Evolutionary conservation across 2,888 invertebrate species (phyloP).

Genomic region (Pandemis corylana): DNA sequence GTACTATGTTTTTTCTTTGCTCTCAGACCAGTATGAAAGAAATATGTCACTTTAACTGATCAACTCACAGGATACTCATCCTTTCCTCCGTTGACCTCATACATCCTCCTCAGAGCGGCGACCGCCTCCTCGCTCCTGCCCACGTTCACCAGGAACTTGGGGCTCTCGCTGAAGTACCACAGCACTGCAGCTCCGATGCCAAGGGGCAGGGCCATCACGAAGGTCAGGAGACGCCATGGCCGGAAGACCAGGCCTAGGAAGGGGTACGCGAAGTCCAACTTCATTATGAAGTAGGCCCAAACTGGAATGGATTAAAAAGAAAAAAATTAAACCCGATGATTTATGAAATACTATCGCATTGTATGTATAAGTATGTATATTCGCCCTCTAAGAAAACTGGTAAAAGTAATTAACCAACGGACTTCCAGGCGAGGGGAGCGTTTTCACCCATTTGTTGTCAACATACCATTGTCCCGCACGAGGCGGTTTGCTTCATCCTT

Average conservation of each 20-base stretch:
- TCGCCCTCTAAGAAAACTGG: too few relatives aligned
- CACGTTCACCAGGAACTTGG: constrained; percentile 89
- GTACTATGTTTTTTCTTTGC: too few relatives aligned
- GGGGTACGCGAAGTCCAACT: constrained; percentile 66
- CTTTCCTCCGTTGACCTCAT: constrained; percentile 80
- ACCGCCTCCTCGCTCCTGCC: constrained; percentile 87
- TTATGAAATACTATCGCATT: too few relatives aligned
- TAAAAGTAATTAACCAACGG: too few relatives aligned
- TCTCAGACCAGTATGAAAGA: too few relatives aligned
- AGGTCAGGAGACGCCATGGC: constrained; percentile 75
- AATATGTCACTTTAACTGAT: neutral
- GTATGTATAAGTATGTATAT: too few relatives aligned
- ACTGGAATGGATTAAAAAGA: constrained; percentile 55
- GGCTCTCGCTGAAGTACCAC: constrained; percentile 88
- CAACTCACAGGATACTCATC: constrained; percentile 66
- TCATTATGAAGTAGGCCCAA: constrained; percentile 69
- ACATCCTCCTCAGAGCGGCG: constrained; percentile 84
- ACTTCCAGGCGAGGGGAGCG: too few relatives aligned
- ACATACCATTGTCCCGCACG: too few relatives aligned
- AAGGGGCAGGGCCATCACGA: constrained; percentile 85
- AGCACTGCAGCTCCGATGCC: constrained; percentile 85
- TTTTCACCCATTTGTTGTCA: too few relatives aligned
- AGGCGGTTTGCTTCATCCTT: too few relatives aligned
- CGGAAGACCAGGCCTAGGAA: constrained; percentile 65
- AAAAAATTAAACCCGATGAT: too few relatives aligned